These are phyloP conservation scores for Tangara arthus DNA, from an alignment of 2,797 vertebrate species.

Conservation along the genomic window DNA sequence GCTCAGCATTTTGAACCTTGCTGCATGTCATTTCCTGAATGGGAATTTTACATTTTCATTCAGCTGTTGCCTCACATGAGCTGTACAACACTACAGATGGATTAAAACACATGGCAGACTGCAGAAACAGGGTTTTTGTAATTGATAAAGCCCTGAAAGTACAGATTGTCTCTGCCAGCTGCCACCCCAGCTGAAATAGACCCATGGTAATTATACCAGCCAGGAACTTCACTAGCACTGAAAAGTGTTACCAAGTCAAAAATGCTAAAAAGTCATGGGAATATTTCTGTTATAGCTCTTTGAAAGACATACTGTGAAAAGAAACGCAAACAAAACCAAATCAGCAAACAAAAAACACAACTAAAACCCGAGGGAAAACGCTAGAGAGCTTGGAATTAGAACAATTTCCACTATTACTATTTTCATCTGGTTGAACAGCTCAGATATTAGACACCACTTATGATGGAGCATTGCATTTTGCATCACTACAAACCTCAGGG, in stretches of 20 bases:
- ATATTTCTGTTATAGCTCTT: background rate
- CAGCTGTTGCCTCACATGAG: background rate
- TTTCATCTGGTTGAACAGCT: background rate
- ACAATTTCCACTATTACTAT: background rate
- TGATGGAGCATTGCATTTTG: background rate
- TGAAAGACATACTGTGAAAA: background rate
- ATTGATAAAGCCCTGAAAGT: constrained; percentile 31
- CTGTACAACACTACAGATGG: background rate
- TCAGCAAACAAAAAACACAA: background rate
- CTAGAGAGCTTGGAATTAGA: background rate
- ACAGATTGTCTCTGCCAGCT: constrained; percentile 47
- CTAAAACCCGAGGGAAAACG: background rate
- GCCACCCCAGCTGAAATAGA: constrained; percentile 5
- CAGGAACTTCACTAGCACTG: background rate
- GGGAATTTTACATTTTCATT: background rate
- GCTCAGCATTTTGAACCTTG: background rate
- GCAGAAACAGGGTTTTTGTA: constrained; percentile 7
- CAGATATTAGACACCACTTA: background rate
- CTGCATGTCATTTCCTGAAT: background rate
- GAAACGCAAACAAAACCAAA: background rate
- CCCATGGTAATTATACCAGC: background rate
- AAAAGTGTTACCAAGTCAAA: background rate
- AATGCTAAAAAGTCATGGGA: background rate
- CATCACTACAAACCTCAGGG: background rate
- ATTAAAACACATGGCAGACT: background rate